Base-by-base conservation (phyloP, 2,888 invertebrate species). In the Hyles lineata region DNA sequence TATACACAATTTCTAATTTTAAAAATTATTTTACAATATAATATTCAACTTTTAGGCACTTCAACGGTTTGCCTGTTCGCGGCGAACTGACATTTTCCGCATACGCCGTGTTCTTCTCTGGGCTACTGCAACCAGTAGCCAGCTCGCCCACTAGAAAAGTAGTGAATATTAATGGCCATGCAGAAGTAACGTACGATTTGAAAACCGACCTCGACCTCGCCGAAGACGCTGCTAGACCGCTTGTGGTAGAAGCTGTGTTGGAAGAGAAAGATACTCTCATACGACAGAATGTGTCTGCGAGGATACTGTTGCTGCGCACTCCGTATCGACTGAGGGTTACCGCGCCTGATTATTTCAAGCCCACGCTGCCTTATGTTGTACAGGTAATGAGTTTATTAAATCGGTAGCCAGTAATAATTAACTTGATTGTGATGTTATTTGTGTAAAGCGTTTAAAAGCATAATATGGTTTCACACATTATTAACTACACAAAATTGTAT, bases 251-350 rank as follows among this genome's bases (percentile, higher is more conserved):
- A 85, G 99, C 98, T 0, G 97, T 97, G 8, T 96, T 99, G 3
- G 98, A 98, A 88, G 99, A 99, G 93, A 96, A 96, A 73, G 95
- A 98, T 78, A 99, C 99, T 2, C 96, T 97, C 21, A 96, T 98
- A 71, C 96, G 97, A 80, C 97, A 98, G 86, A 98, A 98, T 86
- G 96, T 97, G 21, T 96, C 97, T 0, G 95, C 96, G 2, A 87
- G 92, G 74, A 91, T 94, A 78, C 95, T 97, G 75, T 95, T 98
- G 58, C 95, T 96, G 72, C 84, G 94, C 72, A 91, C 92, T 21
- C 92, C 93, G 0, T 94, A 94, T 72, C 88, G 94, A 73, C 90
- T 99, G 9, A 98, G 98, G 89, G 96, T 98, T 25, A 96, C 97
- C 81, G 97, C 97, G 29, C 97, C 98, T 0, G 97, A 97, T 80